Conservation (phyloP, 2,797 vertebrate genomes). For the Kryptopterus vitreolus region DNA sequence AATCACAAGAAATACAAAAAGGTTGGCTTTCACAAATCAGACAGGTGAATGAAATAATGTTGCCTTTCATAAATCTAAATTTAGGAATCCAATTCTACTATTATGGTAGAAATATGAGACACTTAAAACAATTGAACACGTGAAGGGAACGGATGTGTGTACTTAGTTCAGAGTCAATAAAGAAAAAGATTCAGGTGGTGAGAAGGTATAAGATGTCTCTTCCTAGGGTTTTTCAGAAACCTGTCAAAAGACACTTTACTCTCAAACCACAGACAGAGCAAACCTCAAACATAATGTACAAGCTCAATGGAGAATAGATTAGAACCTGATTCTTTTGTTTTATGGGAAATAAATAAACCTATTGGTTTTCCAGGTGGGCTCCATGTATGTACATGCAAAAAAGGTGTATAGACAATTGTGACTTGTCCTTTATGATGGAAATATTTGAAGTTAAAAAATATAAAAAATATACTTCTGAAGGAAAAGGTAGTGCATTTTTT, state of each 20-base stretch:
- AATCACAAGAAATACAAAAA: constrained; percentile 22
- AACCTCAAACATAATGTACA: neutral
- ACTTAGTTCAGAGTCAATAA: constrained; percentile 22
- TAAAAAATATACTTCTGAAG: neutral
- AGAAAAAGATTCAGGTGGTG: constrained; percentile 27
- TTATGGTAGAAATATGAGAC: constrained; percentile 19
- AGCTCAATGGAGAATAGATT: constrained; percentile 17
- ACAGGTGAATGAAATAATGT: constrained; percentile 32
- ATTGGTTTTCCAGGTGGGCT: constrained; percentile 28
- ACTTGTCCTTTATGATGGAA: neutral
- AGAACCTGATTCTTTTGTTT: constrained; percentile 23
- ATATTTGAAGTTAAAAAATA: neutral
- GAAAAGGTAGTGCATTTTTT: neutral
- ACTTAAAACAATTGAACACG: constrained; percentile 24
- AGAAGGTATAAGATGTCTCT: constrained; percentile 11
- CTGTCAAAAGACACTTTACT: constrained; percentile 21
- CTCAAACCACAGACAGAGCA: constrained; percentile 14
- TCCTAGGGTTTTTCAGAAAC: constrained; percentile 7
- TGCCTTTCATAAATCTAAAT: constrained; percentile 31
- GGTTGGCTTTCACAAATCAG: constrained; percentile 26
- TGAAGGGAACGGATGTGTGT: constrained; percentile 24
- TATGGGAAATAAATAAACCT: constrained; percentile 23
- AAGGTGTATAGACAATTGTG: neutral
- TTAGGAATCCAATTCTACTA: constrained; percentile 11
- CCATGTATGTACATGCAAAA: constrained; percentile 18